A percentile compares a stretch with the other conserved stretches of the same genome.
Conservation (phyloP, 2,797 vertebrate genomes). For the Octomys mimax region DNA sequence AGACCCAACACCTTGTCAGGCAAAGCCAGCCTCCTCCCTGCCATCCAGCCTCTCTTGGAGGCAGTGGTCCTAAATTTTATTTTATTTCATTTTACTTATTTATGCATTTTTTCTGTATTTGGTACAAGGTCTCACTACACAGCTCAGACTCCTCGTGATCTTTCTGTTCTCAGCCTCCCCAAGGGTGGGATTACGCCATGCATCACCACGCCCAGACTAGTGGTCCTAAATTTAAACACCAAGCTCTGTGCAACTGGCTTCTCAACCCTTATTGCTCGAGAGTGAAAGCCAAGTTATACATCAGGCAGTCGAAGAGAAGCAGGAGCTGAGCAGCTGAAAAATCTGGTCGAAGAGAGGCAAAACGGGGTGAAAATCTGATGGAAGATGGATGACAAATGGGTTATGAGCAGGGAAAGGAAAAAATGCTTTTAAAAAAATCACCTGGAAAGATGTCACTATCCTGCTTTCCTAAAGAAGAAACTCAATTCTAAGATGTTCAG, state of each 20-base stretch:
- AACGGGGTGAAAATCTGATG: neutral
- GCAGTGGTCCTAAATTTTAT: neutral
- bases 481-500: neutral
- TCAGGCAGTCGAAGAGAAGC: neutral
- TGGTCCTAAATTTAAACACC: neutral
- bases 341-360: neutral
- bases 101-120: too few species aligned
- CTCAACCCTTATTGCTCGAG: neutral
- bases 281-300: neutral
- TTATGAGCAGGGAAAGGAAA: neutral
- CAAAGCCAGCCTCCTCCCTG: neutral
- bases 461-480: conserved; percentile 11
- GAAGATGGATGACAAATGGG: neutral
- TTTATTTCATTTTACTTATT: too few species aligned
- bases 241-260: neutral
- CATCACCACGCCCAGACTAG: too few species aligned
- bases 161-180: too few species aligned
- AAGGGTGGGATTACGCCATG: too few species aligned
- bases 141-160: too few species aligned
- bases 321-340: neutral
- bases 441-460: neutral
- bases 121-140: too few species aligned
- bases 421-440: conserved; percentile 25
- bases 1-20: neutral
- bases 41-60: neutral